Evolutionary conservation across 2,888 invertebrate species (phyloP), one percentile per base, ranked within the genome.

Genomic region (Chymomyza fuscimana): DNA sequence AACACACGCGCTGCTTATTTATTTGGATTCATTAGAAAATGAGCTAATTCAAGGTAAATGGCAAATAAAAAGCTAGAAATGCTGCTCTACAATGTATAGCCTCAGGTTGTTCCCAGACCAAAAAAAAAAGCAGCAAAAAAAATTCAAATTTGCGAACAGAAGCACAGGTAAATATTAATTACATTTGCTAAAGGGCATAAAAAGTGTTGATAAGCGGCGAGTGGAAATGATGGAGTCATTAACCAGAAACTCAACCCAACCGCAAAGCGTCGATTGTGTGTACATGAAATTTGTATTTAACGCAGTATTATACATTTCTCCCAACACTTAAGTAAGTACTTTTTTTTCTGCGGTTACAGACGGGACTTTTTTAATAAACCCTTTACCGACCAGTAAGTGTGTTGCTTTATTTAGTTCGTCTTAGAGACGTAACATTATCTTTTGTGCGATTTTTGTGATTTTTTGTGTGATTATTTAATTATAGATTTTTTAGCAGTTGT

Each of bases 91-190:
- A 9, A 12, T 19, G 5, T 19, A 63, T 71, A 29, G 74, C 86
- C 69, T 56, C 46, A 75, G 84, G 79, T 66, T 61, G n/a, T 58
- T 46, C 46, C 64, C 70, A 69, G 67, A 63, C 67, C 74, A 64
- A 56, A 61, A 70, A 70, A 63, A 61, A 56, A 29, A n/a, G 16
- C 2, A 63, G 32, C 36, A n/a, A n/a, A 10, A 10, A 69, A 67
- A 59, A 65, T 22, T 22, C 22, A 58, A 29, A 60, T 66, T 56
- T 63, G 66, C 29, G 56, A 66, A 65, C 63, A 72, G 58, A 60
- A 25, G 25, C 40, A 65, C 50, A 10, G n/a, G 12, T 25, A 72
- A 73, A 73, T 73, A 86, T 81, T 81, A 87, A 87, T 86, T 76
- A 79, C 74, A 70, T 71, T 73, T 15, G 73, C 82, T 76, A 69